These are phyloP conservation scores for Stenurella melanura DNA, from an alignment of 2,888 invertebrate genomes.

Conservation along the genomic window DNA sequence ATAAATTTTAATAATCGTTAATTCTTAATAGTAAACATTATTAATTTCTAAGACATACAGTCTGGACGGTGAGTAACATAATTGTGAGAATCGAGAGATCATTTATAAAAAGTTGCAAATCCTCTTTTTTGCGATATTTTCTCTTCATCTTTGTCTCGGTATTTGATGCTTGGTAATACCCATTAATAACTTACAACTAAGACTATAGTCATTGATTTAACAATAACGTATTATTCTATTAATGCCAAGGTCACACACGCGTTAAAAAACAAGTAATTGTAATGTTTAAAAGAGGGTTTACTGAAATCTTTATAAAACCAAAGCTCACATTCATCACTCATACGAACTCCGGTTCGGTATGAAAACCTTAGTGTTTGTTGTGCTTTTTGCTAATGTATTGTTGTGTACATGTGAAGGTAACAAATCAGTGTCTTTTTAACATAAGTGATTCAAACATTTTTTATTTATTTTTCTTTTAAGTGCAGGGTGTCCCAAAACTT, in stretches of 20 bases:
- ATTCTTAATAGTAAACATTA: too few relatives aligned
- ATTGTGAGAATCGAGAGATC: background rate
- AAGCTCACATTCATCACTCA: background rate
- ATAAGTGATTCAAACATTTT: too few relatives aligned
- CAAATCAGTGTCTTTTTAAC: too few relatives aligned
- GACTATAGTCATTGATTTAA: background rate
- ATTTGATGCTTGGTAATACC: background rate
- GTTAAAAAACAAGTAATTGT: constrained; percentile 12
- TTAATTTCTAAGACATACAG: background rate
- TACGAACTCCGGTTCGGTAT: background rate
- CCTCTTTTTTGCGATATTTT: background rate
- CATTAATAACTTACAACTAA: background rate
- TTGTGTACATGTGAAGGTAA: constrained; percentile 19
- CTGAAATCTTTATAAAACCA: background rate
- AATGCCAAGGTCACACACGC: constrained; percentile 14
- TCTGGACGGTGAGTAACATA: background rate
- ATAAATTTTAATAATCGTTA: too few relatives aligned
- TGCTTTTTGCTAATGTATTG: background rate
- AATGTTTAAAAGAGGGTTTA: constrained; percentile 20
- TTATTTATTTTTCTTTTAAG: too few relatives aligned
- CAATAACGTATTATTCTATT: background rate
- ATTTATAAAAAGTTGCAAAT: background rate
- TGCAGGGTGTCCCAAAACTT: too few relatives aligned
- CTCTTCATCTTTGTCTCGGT: background rate
- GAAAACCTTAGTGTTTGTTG: constrained; percentile 2